Evolutionary conservation across 2,888 invertebrate genomes (phyloP).

Genomic region (Epinotia nisella): DNA sequence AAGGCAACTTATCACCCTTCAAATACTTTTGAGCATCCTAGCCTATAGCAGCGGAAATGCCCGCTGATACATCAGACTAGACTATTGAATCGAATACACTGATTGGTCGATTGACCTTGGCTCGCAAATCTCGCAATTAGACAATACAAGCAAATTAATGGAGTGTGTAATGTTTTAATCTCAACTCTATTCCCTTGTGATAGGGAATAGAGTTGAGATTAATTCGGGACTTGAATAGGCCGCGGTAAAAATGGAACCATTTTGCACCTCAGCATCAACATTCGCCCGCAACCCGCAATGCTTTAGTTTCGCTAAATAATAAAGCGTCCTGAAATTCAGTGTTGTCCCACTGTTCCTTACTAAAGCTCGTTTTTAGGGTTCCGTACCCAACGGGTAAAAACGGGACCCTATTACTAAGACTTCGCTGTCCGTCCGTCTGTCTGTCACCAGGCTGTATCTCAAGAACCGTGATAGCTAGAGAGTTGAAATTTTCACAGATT

Average conservation of each 20-base stretch:
- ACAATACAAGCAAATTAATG: not conserved
- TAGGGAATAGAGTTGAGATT: no score
- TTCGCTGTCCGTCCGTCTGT: no score
- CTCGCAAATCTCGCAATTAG: constrained; percentile 1
- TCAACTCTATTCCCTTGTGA: constrained; percentile 1
- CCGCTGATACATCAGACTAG: not conserved
- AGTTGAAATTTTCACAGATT: no score
- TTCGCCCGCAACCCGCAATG: not conserved
- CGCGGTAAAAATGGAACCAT: not conserved
- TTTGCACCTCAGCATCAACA: not conserved
- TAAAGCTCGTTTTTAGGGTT: no score
- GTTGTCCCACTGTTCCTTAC: not conserved
- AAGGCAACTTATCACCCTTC: no score
- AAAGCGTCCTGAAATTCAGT: not conserved
- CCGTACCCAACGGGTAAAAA: no score
- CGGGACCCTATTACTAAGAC: no score
- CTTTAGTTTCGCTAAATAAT: not conserved
- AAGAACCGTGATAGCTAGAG: no score
- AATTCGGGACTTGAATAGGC: not conserved
- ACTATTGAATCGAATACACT: not conserved
- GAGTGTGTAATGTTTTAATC: not conserved
- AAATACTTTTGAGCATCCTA: no score
- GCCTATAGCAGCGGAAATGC: no score
- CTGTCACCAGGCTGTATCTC: no score
- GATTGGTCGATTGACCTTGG: constrained; percentile 4